These are phyloP conservation scores for Saguinus imperator DNA, from an alignment of 2,113 vertebrate genomes.

Conservation along the genomic window DNA sequence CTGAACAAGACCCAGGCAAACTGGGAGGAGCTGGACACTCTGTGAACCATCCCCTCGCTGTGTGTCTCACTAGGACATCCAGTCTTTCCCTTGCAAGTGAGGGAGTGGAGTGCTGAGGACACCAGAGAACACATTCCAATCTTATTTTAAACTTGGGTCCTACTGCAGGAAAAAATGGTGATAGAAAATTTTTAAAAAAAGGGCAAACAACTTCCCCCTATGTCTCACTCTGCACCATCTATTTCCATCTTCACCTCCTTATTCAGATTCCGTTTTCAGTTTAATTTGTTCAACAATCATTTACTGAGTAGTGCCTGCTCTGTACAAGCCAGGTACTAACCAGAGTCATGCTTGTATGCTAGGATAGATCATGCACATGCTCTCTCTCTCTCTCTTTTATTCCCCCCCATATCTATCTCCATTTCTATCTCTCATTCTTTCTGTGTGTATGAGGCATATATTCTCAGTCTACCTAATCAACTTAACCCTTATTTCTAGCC, in stretches of 20 bases:
- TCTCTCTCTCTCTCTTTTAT: too few species aligned
- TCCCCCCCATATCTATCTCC: not conserved
- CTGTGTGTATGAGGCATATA: not conserved
- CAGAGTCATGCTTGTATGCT: rapidly evolving
- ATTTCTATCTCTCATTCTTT: not conserved
- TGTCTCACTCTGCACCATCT: not conserved
- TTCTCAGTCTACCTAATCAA: not conserved
- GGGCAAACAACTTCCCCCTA: rapidly evolving
- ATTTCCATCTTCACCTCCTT: too few species aligned
- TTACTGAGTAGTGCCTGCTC: not conserved
- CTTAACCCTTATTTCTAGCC: not conserved
- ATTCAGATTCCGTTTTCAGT: too few species aligned
- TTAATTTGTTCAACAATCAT: not conserved
- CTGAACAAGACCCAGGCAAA: too few species aligned
- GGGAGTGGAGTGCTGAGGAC: not conserved
- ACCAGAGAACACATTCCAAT: not conserved
- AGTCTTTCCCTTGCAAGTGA: too few species aligned
- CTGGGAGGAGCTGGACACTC: not conserved
- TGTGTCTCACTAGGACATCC: not conserved
- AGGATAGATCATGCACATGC: not conserved
- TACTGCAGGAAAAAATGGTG: not conserved
- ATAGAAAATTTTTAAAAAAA: too few species aligned
- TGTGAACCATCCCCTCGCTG: rapidly evolving
- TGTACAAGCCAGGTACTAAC: not conserved
- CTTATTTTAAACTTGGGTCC: not conserved